Percentiles rank a stretch among this genome's conserved stretches.
Conservation (phyloP, 2,888 invertebrate species). For the Caenorhabditis imperialis region DNA sequence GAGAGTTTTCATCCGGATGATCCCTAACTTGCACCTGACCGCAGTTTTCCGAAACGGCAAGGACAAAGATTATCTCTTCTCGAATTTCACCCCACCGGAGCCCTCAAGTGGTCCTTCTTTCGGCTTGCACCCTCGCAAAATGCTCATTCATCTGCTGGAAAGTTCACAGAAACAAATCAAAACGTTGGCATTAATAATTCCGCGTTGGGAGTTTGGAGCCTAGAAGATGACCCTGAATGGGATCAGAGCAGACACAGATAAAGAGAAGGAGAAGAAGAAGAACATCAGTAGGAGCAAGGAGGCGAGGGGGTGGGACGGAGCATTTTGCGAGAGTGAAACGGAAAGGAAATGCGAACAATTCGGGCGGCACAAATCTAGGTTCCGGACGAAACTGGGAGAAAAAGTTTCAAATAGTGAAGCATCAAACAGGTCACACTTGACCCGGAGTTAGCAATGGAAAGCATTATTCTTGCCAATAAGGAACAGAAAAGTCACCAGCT, state of each 20-base stretch:
- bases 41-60: too few relatives aligned
- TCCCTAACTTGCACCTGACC: too few relatives aligned
- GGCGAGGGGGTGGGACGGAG: slow-evolving; percentile 24
- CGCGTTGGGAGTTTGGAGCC: slow-evolving; percentile 28
- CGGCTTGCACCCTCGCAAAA: too few relatives aligned
- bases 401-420: slow-evolving; percentile 3
- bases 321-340: slow-evolving; percentile 30
- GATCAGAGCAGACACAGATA: slow-evolving; percentile 5
- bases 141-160: too few relatives aligned
- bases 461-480: slow-evolving; percentile 2
- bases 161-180: too few relatives aligned
- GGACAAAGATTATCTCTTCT: too few relatives aligned
- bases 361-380: slow-evolving; percentile 50
- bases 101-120: too few relatives aligned
- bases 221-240: slow-evolving; percentile 8
- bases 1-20: too few relatives aligned
- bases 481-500: slow-evolving; percentile 23
- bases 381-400: too few relatives aligned
- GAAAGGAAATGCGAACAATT: slow-evolving; percentile 45
- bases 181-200: slow-evolving; percentile 28
- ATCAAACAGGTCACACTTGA: too few relatives aligned
- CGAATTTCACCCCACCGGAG: too few relatives aligned
- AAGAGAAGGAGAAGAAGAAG: slow-evolving; percentile 31
- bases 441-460: slow-evolving; percentile 4
- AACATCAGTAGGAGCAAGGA: too few relatives aligned